phyloP scores from a whole-genome alignment of 2,888 invertebrate species.

The Hymenopus coronatus region DNA sequence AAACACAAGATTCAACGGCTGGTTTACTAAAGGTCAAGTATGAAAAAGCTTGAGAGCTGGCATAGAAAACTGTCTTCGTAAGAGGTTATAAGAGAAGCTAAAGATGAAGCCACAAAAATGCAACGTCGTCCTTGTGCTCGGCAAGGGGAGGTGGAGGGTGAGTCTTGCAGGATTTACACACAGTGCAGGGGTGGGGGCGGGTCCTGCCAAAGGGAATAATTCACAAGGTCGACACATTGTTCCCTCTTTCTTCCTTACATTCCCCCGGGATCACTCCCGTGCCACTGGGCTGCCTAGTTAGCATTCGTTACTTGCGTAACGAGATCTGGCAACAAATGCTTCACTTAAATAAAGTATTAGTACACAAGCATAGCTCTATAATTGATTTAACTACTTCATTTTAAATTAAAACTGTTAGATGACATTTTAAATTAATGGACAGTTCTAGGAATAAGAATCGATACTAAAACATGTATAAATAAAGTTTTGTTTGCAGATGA shows the following conservation, averaged over 20 bases:
- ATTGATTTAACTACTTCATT: too few species aligned
- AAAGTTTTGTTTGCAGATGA: too few species aligned
- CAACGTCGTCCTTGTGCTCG: not conserved
- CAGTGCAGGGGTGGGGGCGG: not conserved
- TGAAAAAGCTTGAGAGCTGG: too few species aligned
- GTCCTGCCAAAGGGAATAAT: not conserved
- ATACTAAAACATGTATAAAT: too few species aligned
- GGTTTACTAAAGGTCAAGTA: too few species aligned
- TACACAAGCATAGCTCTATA: too few species aligned
- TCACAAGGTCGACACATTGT: not conserved
- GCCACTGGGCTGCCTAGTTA: not conserved
- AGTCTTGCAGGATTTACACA: not conserved
- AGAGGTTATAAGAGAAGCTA: not conserved
- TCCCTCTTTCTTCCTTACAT: not conserved
- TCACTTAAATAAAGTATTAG: too few species aligned
- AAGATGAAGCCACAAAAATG: conserved; percentile 1
- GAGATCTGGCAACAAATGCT: too few species aligned
- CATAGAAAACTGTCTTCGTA: not conserved
- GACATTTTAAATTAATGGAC: too few species aligned
- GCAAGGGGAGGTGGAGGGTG: not conserved
- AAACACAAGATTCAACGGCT: too few species aligned
- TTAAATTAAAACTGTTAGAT: too few species aligned
- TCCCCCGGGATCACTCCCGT: not conserved
- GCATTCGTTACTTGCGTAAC: not conserved
- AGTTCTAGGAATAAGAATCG: too few species aligned